Evolutionary conservation across 2,113 vertebrate genomes (phyloP).

Genomic region (Synodontis membranacea): DNA sequence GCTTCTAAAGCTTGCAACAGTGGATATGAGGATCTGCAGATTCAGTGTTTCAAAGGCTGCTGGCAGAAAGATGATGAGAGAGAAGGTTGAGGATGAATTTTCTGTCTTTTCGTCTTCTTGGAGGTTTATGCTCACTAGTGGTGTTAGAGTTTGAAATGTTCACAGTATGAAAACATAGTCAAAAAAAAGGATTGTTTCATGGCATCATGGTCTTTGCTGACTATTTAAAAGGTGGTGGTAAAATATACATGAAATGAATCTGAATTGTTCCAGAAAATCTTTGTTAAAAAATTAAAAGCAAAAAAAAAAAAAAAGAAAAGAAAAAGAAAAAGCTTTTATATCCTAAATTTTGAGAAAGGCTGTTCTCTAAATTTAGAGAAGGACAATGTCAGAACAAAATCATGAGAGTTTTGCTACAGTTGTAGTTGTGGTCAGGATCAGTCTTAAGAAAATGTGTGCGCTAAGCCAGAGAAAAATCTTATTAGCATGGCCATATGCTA

Average conservation of each 20-base stretch:
- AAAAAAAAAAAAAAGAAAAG: no score
- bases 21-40: background rate
- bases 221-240: background rate
- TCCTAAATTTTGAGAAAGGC: background rate
- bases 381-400: no score
- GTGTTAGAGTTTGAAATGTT: background rate
- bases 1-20: background rate
- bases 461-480: background rate
- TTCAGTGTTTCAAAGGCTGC: background rate
- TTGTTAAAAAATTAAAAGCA: no score
- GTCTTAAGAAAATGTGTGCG: background rate
- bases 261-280: background rate
- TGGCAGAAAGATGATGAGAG: background rate
- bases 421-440: no score
- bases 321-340: background rate
- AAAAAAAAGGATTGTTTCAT: background rate
- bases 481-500: background rate
- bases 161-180: background rate
- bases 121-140: background rate
- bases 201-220: background rate
- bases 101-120: background rate
- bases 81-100: background rate
- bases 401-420: no score
- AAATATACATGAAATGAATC: background rate
- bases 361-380: no score